Conservation (phyloP, 2,113 vertebrate species). For the Illadopsis cleaveri region DNA sequence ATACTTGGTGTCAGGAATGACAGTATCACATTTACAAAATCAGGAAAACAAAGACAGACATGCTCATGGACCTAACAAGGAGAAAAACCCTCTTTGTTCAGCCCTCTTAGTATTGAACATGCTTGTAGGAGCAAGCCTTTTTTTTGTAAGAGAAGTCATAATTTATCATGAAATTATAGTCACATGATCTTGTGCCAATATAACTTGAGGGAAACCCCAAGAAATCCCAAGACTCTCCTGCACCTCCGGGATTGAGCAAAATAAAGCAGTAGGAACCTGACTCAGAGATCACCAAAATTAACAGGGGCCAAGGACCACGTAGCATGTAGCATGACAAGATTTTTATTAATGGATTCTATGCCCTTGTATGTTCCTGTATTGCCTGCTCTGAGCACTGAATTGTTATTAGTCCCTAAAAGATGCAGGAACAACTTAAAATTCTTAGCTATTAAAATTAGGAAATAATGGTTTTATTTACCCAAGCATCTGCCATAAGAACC, state of each 20-base stretch:
- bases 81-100: not conserved
- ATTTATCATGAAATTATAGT: not conserved
- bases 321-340: not conserved
- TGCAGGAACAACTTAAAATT: not conserved
- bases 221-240: not conserved
- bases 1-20: not conserved
- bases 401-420: not conserved
- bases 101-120: not conserved
- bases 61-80: not conserved
- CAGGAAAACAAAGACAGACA: not conserved
- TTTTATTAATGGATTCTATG: not conserved
- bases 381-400: not conserved
- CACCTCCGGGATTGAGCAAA: not conserved
- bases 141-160: not conserved
- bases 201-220: not conserved
- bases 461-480: not conserved
- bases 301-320: not conserved
- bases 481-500: not conserved
- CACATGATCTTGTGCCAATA: rapidly evolving
- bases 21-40: not conserved
- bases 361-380: not conserved
- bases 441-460: not conserved
- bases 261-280: not conserved
- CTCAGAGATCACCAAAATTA: not conserved
- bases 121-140: not conserved